Conservation (phyloP, 2,888 invertebrate genomes). For the Alcis repandata region DNA sequence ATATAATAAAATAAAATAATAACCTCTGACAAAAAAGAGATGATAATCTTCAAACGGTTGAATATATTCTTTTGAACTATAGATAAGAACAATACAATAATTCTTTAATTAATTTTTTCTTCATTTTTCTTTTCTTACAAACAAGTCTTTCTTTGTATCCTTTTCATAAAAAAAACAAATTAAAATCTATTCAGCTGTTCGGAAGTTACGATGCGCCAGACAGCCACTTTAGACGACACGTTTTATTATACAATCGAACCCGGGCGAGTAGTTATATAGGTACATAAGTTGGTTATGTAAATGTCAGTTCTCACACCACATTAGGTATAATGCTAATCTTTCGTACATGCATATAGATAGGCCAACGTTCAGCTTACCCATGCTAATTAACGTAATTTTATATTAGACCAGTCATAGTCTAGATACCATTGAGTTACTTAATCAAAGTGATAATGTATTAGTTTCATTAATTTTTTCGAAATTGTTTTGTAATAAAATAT, state of each 20-base stretch:
- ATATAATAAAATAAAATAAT: too few relatives aligned
- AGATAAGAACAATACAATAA: too few relatives aligned
- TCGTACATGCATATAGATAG: slow-evolving; percentile 35
- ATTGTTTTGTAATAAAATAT: slow-evolving; percentile 72
- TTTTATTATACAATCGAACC: too few relatives aligned
- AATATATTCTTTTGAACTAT: too few relatives aligned
- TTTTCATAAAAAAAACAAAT: not conserved
- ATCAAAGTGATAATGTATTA: slow-evolving; percentile 63
- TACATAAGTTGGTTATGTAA: not conserved
- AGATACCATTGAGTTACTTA: slow-evolving; percentile 74
- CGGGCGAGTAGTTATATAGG: too few relatives aligned
- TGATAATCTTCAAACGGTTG: too few relatives aligned
- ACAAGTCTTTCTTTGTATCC: too few relatives aligned
- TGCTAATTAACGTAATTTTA: slow-evolving; percentile 46
- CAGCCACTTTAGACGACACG: too few relatives aligned
- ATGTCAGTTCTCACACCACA: slow-evolving; percentile 19
- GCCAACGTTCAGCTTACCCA: slow-evolving; percentile 57
- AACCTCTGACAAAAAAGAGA: too few relatives aligned
- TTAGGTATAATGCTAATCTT: slow-evolving; percentile 15
- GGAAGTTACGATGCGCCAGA: too few relatives aligned
- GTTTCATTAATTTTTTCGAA: slow-evolving; percentile 64
- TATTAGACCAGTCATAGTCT: slow-evolving; percentile 56
- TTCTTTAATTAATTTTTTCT: too few relatives aligned
- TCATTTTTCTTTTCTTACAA: too few relatives aligned
- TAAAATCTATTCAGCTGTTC: not conserved